Conservation (phyloP, 1,140 invertebrate genomes). For the Drosophila sulfurigaster region DNA sequence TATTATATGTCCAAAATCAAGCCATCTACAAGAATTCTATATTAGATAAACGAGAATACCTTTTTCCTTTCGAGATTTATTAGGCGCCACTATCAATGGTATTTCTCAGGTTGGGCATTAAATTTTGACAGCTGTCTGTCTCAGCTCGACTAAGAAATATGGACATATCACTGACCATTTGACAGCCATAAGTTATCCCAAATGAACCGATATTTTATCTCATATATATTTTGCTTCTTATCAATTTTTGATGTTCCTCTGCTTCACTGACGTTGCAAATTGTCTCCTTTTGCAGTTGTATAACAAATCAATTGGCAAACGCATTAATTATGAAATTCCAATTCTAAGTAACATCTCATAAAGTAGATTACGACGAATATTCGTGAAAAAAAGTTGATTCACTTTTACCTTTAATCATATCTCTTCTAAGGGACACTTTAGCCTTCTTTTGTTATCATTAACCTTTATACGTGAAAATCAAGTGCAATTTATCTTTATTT, state of each 20-base stretch:
- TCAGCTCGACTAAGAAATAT: neutral
- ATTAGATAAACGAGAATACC: slow-evolving; percentile 8
- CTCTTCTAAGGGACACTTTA: neutral
- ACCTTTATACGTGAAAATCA: slow-evolving; percentile 4
- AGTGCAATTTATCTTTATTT: slow-evolving; percentile 14
- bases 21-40: slow-evolving; percentile 2
- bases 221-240: slow-evolving; percentile 34
- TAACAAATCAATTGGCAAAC: slow-evolving; percentile 7
- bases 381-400: neutral
- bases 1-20: slow-evolving; percentile 10
- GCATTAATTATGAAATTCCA: neutral
- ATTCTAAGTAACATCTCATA: neutral
- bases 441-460: neutral
- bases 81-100: slow-evolving; percentile 42
- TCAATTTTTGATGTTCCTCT: slow-evolving; percentile 17
- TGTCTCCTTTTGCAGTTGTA: slow-evolving; percentile 1
- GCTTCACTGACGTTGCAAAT: neutral
- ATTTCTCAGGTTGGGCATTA: slow-evolving; percentile 5
- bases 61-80: slow-evolving; percentile 20
- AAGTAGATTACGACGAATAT: neutral
- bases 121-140: slow-evolving; percentile 36
- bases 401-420: slow-evolving; percentile 2
- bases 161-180: slow-evolving; percentile 21
- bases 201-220: slow-evolving; percentile 28
- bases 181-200: slow-evolving; percentile 33